Percentiles rank a stretch among this genome's conserved stretches.
These are phyloP conservation scores for Trogon melanurus DNA, from an alignment of 2,113 vertebrate species.

Conservation along the genomic window DNA sequence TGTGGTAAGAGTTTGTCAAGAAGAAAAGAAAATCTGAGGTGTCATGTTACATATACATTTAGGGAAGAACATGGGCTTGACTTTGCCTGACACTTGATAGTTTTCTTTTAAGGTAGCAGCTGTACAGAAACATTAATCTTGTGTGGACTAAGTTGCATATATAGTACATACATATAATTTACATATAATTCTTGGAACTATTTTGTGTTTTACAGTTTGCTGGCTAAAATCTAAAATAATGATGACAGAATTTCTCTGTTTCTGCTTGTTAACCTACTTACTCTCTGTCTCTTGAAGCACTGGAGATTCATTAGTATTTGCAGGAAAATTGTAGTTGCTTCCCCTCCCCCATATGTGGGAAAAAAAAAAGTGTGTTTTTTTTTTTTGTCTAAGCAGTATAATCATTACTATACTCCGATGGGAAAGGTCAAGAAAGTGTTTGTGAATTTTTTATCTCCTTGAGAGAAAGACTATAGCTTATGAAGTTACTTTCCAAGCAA, in stretches of 20 bases:
- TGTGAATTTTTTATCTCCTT: not conserved
- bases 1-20: not conserved
- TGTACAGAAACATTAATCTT: not conserved
- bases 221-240: not conserved
- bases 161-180: not conserved
- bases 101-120: not conserved
- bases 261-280: not conserved
- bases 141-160: accelerated
- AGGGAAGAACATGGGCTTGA: not conserved
- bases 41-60: not conserved
- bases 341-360: not conserved
- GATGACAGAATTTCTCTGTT: not conserved
- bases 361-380: too few species aligned
- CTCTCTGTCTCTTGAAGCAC: not conserved
- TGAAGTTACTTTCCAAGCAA: not conserved
- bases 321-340: not conserved
- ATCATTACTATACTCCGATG: not conserved
- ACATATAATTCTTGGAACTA: not conserved
- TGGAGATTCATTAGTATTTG: not conserved
- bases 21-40: not conserved
- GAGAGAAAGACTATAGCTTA: not conserved
- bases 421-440: not conserved
- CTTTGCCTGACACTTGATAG: not conserved
- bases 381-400: not conserved
- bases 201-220: not conserved